Percentiles rank a stretch among this genome's conserved stretches.
phyloP scores from a whole-genome alignment of 2,888 invertebrate species.

The Eumerus sabulonum region DNA sequence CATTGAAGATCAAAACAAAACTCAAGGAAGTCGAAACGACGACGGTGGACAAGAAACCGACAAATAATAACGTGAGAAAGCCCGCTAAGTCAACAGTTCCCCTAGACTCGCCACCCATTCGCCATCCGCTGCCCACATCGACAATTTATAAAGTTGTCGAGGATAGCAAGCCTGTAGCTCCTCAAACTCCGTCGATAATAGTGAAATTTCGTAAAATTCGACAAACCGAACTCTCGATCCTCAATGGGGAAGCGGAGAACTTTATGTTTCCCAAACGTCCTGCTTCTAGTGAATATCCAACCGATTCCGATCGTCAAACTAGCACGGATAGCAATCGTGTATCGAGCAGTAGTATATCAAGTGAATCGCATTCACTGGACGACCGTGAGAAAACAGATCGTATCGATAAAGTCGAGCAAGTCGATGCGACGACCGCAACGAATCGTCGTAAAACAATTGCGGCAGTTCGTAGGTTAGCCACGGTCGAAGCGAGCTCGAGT shows the following conservation, averaged over 20 bases:
- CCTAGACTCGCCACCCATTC: conserved; percentile 75
- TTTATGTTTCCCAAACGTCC: conserved; percentile 88
- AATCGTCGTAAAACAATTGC: conserved; percentile 53
- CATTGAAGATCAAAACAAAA: conserved; percentile 67
- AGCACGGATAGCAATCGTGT: conserved; percentile 77
- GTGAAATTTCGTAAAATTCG: conserved; percentile 88
- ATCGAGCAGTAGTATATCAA: conserved; percentile 71
- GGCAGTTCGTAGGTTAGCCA: conserved; percentile 41
- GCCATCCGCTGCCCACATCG: conserved; percentile 76
- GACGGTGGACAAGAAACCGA: conserved; percentile 63
- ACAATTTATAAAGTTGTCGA: conserved; percentile 77
- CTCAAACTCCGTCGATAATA: conserved; percentile 80
- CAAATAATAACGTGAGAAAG: conserved; percentile 33
- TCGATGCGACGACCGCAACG: conserved; percentile 45
- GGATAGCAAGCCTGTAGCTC: conserved; percentile 67
- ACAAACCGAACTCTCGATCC: conserved; percentile 85
- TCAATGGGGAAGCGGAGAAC: conserved; percentile 92
- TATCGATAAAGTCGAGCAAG: conserved; percentile 37
- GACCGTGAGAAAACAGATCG: conserved; percentile 19
- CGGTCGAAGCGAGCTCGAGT: conserved; percentile 35
- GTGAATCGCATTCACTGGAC: conserved; percentile 56
- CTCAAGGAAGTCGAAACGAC: conserved; percentile 56
- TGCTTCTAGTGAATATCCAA: conserved; percentile 77
- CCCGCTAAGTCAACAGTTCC: conserved; percentile 32
- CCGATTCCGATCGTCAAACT: conserved; percentile 80